Base-by-base conservation (phyloP, 92 coral and sea anemone species). In the Scolanthus callimorphus region DNA sequence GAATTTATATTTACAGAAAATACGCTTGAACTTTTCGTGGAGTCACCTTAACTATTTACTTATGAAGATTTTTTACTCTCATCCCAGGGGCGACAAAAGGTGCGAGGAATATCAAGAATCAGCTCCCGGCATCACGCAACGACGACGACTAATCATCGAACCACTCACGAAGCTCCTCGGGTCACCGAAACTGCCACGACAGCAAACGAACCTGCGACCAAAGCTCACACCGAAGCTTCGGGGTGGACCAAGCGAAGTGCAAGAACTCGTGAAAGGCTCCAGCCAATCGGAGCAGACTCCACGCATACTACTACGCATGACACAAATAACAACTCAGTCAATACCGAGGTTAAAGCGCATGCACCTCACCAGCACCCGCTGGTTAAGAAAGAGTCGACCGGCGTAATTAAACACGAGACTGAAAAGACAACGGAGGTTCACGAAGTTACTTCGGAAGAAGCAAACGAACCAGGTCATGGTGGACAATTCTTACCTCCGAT, bases 41-140 rank as follows among this genome's bases (percentile, higher is more conserved):
- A n/a, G n/a, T n/a, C n/a, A n/a, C n/a, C n/a, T n/a, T n/a, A n/a
- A n/a, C n/a, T n/a, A n/a, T n/a, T n/a, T n/a, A n/a, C n/a, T n/a
- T n/a, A n/a, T n/a, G n/a, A 34, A 34, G 15, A 6, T 34, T 34
- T 34, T 15, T 15, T 34, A 15, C 8, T 34, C 13, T 39, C 8
- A 34, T 30, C 29, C 12, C 46, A 86, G 95, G 95, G 85, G 30
- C 89, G 89, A 23, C 95, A 86, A 25, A 86, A 66, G 34, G 64
- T 69, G 6, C 95, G 95, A 17, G 95, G 95, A 20, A 75, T 71
- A n/a, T 77, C 95, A 27, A 85, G 95, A 12, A 27, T 86, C 31
- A 86, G 86, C 1, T 82, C 95, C 11, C 80, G 90, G 44, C 80
- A 86, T 64, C 81, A 73, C 51, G 60, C 82, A 17, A n/a, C 78